Evolutionary conservation across 1,140 invertebrate species (phyloP).

Genomic region (Neodiprion virginianus): DNA sequence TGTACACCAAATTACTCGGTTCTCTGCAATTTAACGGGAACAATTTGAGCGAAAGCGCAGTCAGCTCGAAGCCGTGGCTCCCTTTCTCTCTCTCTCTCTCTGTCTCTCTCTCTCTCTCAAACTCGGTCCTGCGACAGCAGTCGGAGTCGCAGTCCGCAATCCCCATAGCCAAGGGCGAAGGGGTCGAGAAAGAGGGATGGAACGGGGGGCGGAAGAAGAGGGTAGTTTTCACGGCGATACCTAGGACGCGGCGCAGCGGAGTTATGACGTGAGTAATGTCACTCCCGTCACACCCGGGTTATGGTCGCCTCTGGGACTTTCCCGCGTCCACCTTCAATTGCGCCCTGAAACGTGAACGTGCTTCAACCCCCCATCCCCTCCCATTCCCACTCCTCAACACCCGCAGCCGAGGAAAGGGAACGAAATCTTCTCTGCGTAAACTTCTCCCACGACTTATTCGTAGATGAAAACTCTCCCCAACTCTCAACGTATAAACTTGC

Average conservation of each 20-base stretch:
- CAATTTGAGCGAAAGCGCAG: slow-evolving; percentile 6
- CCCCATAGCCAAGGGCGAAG: slow-evolving; percentile 14
- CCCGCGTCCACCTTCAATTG: neutral
- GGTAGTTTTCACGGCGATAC: neutral
- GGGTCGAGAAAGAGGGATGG: slow-evolving; percentile 12
- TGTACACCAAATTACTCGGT: neutral
- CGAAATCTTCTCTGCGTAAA: too few species aligned
- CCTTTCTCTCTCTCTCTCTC: neutral
- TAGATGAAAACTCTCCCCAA: too few species aligned
- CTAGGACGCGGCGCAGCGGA: neutral
- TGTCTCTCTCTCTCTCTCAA: too few species aligned
- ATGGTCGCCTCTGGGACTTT: slow-evolving; percentile 1
- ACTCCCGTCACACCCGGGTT: neutral
- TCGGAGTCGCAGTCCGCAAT: slow-evolving; percentile 8
- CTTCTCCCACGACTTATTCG: too few species aligned
- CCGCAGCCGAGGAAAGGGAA: too few species aligned
- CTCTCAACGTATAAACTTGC: too few species aligned
- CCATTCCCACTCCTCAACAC: too few species aligned
- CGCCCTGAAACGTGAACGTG: neutral
- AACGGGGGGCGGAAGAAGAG: slow-evolving; percentile 12
- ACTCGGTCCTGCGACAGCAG: too few species aligned
- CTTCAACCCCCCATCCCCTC: too few species aligned
- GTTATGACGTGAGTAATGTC: slow-evolving; percentile 7
- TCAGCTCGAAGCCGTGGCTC: neutral
- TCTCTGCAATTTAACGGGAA: neutral